Evolutionary conservation across 2,888 invertebrate genomes (phyloP).

Genomic region (Machimus rusticus): DNA sequence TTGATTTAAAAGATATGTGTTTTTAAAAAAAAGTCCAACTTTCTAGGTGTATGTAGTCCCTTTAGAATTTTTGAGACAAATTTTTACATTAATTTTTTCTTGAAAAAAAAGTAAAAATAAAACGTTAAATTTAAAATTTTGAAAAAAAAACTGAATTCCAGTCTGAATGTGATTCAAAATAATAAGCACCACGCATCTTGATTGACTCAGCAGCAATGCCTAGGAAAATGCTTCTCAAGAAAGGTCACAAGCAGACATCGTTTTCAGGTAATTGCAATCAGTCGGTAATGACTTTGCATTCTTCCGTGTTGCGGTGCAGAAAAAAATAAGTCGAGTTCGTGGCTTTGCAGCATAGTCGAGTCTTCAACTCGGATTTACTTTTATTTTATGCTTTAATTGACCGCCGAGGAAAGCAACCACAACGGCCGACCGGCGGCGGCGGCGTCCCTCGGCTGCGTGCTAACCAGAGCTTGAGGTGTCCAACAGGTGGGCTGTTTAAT

Average conservation of each 20-base stretch:
- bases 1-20: too few relatives aligned
- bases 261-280: neutral
- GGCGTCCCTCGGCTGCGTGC: neutral
- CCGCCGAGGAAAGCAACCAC: neutral
- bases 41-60: too few relatives aligned
- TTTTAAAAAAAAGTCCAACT: too few relatives aligned
- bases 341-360: neutral
- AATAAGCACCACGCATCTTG: neutral
- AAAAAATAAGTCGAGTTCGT: neutral
- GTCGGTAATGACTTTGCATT: constrained; percentile 2
- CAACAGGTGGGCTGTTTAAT: neutral
- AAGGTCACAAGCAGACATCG: neutral
- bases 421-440: neutral
- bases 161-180: too few relatives aligned
- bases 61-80: too few relatives aligned
- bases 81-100: too few relatives aligned
- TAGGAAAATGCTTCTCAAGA: neutral
- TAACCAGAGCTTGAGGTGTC: neutral
- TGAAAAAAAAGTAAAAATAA: too few relatives aligned
- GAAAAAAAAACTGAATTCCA: too few relatives aligned
- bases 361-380: neutral
- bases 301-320: neutral
- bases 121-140: too few relatives aligned
- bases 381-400: neutral
- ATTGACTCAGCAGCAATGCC: neutral